Base-by-base conservation (phyloP, 2,888 invertebrate species). In the Limnephilus auricula region DNA sequence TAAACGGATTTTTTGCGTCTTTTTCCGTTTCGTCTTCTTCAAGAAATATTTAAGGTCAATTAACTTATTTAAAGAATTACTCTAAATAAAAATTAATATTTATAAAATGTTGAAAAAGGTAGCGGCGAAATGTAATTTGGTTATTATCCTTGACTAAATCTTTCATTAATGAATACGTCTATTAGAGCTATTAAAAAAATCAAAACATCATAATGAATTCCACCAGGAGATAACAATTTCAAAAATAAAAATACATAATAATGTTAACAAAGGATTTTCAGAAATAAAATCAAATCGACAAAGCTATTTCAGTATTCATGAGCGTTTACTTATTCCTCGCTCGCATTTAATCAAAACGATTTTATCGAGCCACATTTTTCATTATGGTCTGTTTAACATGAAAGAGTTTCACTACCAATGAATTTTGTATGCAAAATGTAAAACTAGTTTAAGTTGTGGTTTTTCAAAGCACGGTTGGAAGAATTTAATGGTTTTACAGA, bases 351-450 rank as follows among this genome's bases (percentile, higher is more conserved):
- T 80, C 80, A 80, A 80, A 80, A 80, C 30, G 32, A 80, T 80
- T 32, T 80, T 80, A 80, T 80, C 80, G 32, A 80, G 80, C 30
- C 18, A 80, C 32, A 80, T 32, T 80, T 80, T 84, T 80, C 80
- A 84, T 84, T 32, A 84, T 34, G 37, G 40, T 84, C 84, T 84
- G 37, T 34, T 84, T 31, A 84, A 84, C 32, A n/a, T 84, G n/a
- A 84, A 84, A 37, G 34, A 84, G 34, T 37, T 84, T 84, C 37
- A 84, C 34, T 18, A 84, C 37, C 84, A 37, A 84, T 84, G 84
- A 34, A 84, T 84, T 31, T 84, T 37, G 40, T 84, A 84, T 84
- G 84, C 84, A 84, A 84, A 84, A 32, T 80, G 80, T 31, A 84
- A 37, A 84, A 65, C 65, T 25, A 65, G 65, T 65, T 25, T 3